phyloP scores from a whole-genome alignment of 2,888 invertebrate genomes.

The Cantharis lateralis region DNA sequence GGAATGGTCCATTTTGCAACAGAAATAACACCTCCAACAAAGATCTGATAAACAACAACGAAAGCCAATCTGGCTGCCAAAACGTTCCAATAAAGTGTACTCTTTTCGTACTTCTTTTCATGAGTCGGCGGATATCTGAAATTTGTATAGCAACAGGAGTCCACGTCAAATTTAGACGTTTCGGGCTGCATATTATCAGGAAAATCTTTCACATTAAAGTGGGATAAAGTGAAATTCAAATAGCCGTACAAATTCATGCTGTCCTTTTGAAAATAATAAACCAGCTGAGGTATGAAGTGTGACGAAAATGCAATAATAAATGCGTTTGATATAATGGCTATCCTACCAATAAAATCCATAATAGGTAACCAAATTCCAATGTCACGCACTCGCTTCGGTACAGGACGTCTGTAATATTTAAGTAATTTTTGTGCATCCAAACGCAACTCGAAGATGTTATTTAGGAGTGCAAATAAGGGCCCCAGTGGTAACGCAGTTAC shows the following conservation, averaged over 20 bases:
- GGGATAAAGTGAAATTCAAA: constrained; percentile 69
- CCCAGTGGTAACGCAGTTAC: constrained; percentile 86
- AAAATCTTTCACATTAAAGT: constrained; percentile 69
- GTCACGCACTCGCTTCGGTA: constrained; percentile 72
- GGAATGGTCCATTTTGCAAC: constrained; percentile 78
- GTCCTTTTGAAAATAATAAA: constrained; percentile 63
- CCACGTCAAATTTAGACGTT: constrained; percentile 43
- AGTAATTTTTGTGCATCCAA: constrained; percentile 83
- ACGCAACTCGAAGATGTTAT: constrained; percentile 83
- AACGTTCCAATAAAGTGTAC: constrained; percentile 74
- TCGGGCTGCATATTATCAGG: constrained; percentile 49
- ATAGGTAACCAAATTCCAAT: constrained; percentile 83
- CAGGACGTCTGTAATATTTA: constrained; percentile 72
- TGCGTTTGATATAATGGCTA: constrained; percentile 80
- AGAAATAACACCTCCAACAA: constrained; percentile 75
- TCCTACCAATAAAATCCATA: constrained; percentile 72
- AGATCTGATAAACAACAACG: constrained; percentile 79
- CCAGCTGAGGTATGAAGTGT: constrained; percentile 78
- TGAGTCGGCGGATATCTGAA: constrained; percentile 66
- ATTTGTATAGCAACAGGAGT: constrained; percentile 68
- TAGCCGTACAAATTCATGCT: constrained; percentile 64
- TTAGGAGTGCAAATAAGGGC: constrained; percentile 79
- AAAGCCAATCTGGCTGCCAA: constrained; percentile 75
- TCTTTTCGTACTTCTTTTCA: constrained; percentile 62
- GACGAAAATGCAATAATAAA: constrained; percentile 81